Conservation (phyloP, 2,113 vertebrate species). For the Cepphus grylle region DNA sequence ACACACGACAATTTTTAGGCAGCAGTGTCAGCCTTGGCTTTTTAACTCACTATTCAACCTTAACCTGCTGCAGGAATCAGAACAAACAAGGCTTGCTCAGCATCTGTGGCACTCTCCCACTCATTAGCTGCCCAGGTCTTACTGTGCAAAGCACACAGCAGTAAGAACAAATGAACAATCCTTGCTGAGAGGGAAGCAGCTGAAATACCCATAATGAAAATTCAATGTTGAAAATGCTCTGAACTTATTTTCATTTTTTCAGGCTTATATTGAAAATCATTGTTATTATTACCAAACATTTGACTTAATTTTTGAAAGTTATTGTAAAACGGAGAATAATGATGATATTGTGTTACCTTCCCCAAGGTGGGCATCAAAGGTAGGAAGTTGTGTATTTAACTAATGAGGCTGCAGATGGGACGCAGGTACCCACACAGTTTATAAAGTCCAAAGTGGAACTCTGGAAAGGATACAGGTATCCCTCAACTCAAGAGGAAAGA, state of each 20-base stretch:
- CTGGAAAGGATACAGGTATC: background rate
- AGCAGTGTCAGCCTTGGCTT: background rate
- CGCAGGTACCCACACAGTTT: background rate
- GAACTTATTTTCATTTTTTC: background rate
- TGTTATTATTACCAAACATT: background rate
- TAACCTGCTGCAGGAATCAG: background rate
- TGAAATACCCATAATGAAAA: background rate
- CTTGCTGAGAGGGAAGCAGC: background rate
- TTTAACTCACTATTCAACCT: background rate
- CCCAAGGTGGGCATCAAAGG: background rate
- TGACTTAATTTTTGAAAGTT: background rate
- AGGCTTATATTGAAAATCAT: background rate
- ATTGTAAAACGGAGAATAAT: background rate
- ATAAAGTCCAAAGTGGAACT: background rate
- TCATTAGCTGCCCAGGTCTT: background rate
- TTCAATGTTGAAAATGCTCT: background rate
- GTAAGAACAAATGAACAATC: background rate
- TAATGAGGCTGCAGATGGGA: background rate
- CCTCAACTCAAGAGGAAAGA: background rate
- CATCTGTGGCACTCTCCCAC: background rate
- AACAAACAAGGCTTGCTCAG: background rate
- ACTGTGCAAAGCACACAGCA: background rate
- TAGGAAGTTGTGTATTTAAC: background rate
- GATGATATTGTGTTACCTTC: background rate
- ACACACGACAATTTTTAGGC: background rate